Percentiles rank a stretch among this genome's conserved stretches.
phyloP scores from a whole-genome alignment of 2,888 invertebrate genomes.

The Ypsolopha sequella region DNA sequence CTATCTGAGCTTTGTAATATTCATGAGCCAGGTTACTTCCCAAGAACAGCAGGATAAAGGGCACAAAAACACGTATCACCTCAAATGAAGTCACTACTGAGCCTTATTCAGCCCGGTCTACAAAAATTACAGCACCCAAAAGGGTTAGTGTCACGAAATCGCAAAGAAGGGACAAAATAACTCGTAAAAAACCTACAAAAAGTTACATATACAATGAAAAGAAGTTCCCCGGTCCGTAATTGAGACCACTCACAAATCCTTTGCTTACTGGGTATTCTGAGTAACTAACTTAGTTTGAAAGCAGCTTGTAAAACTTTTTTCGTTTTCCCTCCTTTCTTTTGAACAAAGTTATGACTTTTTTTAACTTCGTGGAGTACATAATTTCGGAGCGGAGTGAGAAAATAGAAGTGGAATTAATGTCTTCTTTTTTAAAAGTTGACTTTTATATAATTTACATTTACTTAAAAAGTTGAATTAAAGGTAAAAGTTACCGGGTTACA shows the following conservation, averaged over 20 bases:
- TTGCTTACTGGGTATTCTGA: conserved; percentile 30
- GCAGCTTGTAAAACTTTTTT: conserved; percentile 34
- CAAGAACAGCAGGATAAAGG: too few relatives aligned
- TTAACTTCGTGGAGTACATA: conserved; percentile 23
- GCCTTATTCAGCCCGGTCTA: background rate
- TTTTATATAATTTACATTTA: conserved; percentile 3
- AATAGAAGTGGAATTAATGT: conserved; percentile 5
- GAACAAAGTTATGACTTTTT: conserved; percentile 36
- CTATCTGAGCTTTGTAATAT: too few relatives aligned
- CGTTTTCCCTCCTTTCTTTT: conserved; percentile 9
- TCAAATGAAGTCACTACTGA: too few relatives aligned
- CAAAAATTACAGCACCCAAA: background rate
- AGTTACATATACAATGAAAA: conserved; percentile 33
- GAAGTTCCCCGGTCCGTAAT: conserved; percentile 40
- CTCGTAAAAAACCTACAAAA: conserved; percentile 19
- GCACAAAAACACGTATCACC: too few relatives aligned
- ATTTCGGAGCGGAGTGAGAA: conserved; percentile 9
- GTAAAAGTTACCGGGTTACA: background rate
- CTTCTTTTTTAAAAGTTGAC: conserved; percentile 1
- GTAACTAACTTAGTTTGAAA: conserved; percentile 40
- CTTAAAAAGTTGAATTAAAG: background rate
- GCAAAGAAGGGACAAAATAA: conserved; percentile 9
- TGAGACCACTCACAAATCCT: conserved; percentile 46
- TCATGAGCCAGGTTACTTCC: too few relatives aligned
- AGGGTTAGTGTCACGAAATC: background rate